Evolutionary conservation across 1,140 invertebrate genomes (phyloP).

Genomic region (Leptopilina boulardi): DNA sequence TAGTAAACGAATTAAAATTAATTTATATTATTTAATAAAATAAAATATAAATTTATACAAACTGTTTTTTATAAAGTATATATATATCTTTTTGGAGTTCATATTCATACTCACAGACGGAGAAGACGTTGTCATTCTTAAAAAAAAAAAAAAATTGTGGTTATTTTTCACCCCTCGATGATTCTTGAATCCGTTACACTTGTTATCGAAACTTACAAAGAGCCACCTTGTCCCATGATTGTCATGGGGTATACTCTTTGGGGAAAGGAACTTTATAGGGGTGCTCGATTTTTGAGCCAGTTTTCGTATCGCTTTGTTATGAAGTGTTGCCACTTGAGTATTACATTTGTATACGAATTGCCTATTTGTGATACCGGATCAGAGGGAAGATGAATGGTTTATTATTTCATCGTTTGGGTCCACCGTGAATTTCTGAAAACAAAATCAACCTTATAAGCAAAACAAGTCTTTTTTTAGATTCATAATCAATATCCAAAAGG

Average conservation of each 20-base stretch:
- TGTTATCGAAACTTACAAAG: slow-evolving; percentile 57
- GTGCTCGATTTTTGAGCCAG: slow-evolving; percentile 60
- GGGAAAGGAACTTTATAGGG: slow-evolving; percentile 51
- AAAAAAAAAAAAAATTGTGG: slow-evolving; percentile 19
- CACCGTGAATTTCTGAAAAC: slow-evolving; percentile 48
- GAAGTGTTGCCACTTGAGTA: slow-evolving; percentile 69
- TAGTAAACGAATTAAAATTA: too few species aligned
- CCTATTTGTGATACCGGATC: slow-evolving; percentile 62
- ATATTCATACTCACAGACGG: too few species aligned
- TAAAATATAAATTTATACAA: too few species aligned
- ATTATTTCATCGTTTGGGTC: slow-evolving; percentile 66
- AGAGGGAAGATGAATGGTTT: slow-evolving; percentile 52
- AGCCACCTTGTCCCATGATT: slow-evolving; percentile 55
- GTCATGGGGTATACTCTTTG: slow-evolving; percentile 43
- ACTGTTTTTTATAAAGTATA: too few species aligned
- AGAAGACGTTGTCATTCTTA: slow-evolving; percentile 2
- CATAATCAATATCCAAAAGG: too few species aligned
- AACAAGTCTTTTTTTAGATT: background rate
- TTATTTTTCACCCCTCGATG: slow-evolving; percentile 53
- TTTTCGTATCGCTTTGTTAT: slow-evolving; percentile 68
- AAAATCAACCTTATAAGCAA: slow-evolving; percentile 31
- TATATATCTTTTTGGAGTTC: too few species aligned
- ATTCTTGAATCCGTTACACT: slow-evolving; percentile 70
- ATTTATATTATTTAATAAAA: too few species aligned
- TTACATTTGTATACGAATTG: slow-evolving; percentile 72